Evolutionary conservation across 1,140 invertebrate genomes (phyloP).

Genomic region (Achatina immaculata): DNA sequence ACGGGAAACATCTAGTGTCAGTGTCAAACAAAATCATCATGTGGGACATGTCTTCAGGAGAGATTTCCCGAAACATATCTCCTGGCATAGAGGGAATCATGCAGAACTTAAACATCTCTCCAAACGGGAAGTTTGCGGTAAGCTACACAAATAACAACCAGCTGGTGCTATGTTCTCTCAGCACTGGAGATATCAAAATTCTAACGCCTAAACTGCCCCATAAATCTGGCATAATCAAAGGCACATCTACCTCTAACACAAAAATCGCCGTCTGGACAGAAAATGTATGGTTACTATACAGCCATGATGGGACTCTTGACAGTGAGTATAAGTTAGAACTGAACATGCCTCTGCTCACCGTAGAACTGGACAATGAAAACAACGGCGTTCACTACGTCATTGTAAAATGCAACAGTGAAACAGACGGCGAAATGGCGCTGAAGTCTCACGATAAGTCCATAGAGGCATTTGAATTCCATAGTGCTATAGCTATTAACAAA

Average conservation of each 20-base stretch:
- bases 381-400: slow-evolving; percentile 56
- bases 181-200: slow-evolving; percentile 78
- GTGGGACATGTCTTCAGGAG: slow-evolving; percentile 83
- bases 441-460: slow-evolving; percentile 69
- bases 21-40: slow-evolving; percentile 98
- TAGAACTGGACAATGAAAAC: slow-evolving; percentile 47
- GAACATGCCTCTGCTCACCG: slow-evolving; percentile 58
- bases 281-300: slow-evolving; percentile 62
- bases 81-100: slow-evolving; percentile 93
- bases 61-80: slow-evolving; percentile 77
- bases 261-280: slow-evolving; percentile 63
- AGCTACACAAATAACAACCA: slow-evolving; percentile 97
- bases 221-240: slow-evolving; percentile 53
- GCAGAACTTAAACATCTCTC: slow-evolving; percentile 92
- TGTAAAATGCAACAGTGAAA: slow-evolving; percentile 61
- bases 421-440: slow-evolving; percentile 62
- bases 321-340: slow-evolving; percentile 52
- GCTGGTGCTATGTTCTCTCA: slow-evolving; percentile 65
- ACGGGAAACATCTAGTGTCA: slow-evolving; percentile 93
- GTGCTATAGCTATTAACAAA: slow-evolving; percentile 75
- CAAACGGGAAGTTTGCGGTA: slow-evolving; percentile 96
- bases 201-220: slow-evolving; percentile 84
- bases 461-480: slow-evolving; percentile 81
- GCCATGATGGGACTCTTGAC: slow-evolving; percentile 56
- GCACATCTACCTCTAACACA: slow-evolving; percentile 57